phyloP scores from a whole-genome alignment of 1,140 invertebrate species.

The Leptinotarsa lineolata region DNA sequence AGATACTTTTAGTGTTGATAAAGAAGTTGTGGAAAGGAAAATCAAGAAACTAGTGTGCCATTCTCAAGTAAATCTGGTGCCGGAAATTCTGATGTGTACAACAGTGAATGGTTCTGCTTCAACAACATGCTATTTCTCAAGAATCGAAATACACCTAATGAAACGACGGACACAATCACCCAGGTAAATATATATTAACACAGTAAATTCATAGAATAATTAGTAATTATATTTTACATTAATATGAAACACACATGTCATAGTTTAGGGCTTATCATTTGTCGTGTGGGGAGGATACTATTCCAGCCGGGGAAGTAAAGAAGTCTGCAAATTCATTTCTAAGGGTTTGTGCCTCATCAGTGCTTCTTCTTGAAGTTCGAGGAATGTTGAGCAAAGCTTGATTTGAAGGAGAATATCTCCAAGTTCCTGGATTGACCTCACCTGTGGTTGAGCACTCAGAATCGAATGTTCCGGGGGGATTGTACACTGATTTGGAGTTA shows the following conservation, averaged over 20 bases:
- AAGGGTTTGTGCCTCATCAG: neutral
- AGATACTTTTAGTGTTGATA: constrained; percentile 19
- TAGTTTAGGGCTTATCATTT: neutral
- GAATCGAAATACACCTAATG: neutral
- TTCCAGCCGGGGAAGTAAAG: constrained; percentile 7
- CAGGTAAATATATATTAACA: neutral
- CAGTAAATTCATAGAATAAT: too few species aligned
- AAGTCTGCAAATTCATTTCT: constrained; percentile 12
- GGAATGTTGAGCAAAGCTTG: neutral
- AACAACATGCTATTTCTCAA: neutral
- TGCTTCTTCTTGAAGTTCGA: constrained; percentile 10
- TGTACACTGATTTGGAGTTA: constrained; percentile 2
- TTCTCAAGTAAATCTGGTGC: constrained; percentile 1
- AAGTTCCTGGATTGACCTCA: constrained; percentile 8
- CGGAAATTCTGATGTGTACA: neutral
- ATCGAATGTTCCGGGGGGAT: constrained; percentile 12
- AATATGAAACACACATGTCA: neutral
- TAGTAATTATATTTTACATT: too few species aligned
- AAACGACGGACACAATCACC: constrained; percentile 7
- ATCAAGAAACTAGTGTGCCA: constrained; percentile 24
- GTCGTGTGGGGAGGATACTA: neutral
- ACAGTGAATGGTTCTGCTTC: neutral
- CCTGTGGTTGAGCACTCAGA: constrained; percentile 9
- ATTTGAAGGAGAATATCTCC: neutral
- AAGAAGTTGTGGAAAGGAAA: constrained; percentile 30